Evolutionary conservation across 2,888 invertebrate genomes (phyloP).

Genomic region (Sicus ferrugineus): DNA sequence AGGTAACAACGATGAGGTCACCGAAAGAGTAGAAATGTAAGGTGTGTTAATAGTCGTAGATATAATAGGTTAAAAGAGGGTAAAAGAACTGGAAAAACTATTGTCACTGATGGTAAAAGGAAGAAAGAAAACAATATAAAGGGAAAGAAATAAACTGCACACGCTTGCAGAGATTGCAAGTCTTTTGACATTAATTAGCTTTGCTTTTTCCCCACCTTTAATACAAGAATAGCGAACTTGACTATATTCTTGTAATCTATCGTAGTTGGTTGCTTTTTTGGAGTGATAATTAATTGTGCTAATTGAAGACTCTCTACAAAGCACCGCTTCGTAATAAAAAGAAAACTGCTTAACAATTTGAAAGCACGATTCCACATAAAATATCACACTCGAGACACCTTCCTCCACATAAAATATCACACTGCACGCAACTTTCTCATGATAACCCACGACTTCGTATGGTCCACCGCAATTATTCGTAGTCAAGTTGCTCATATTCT

Average conservation of each 20-base stretch:
- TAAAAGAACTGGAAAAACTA: too few species aligned
- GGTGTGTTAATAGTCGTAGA: too few species aligned
- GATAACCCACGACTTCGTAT: background rate
- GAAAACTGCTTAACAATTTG: slow-evolving; percentile 4
- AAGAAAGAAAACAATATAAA: slow-evolving; percentile 2
- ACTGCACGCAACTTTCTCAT: background rate
- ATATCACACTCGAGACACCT: slow-evolving; percentile 11
- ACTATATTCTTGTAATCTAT: too few species aligned
- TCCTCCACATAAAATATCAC: background rate
- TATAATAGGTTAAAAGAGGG: too few species aligned
- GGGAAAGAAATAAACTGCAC: background rate
- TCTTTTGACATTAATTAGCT: too few species aligned
- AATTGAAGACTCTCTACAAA: slow-evolving; percentile 29
- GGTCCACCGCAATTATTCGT: too few species aligned
- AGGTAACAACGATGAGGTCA: background rate
- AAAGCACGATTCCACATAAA: slow-evolving; percentile 9
- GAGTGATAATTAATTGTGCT: slow-evolving; percentile 36
- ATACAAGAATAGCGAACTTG: too few species aligned
- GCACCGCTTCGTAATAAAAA: background rate
- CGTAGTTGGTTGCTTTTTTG: slow-evolving; percentile 12
- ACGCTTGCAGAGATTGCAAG: too few species aligned
- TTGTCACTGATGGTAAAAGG: background rate
- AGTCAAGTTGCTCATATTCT: too few species aligned
- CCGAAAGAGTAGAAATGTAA: too few species aligned
- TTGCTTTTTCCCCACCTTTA: too few species aligned